Percentiles rank a stretch among this genome's conserved stretches.
These are phyloP conservation scores for Chydorus sphaericus DNA, from an alignment of 2,888 invertebrate genomes.

Conservation along the genomic window DNA sequence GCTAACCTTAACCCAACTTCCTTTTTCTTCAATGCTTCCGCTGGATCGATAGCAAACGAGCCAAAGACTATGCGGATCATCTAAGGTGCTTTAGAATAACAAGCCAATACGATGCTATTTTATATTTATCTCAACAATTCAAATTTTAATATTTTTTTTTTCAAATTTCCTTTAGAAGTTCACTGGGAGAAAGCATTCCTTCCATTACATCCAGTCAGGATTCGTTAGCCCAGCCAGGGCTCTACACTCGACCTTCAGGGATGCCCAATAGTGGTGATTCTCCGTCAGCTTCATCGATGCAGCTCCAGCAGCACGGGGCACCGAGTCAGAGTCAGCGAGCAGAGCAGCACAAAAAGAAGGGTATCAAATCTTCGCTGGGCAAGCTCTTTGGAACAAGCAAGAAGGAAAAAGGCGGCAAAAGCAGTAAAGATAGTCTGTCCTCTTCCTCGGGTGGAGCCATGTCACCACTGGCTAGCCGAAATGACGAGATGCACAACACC, in stretches of 20 bases:
- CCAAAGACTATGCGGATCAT: conserved; percentile 13
- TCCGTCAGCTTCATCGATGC: conserved; percentile 25
- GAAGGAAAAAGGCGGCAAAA: conserved; percentile 68
- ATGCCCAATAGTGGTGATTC: conserved; percentile 11
- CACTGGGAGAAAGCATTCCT: conserved; percentile 29
- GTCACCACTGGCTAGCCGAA: conserved; percentile 8
- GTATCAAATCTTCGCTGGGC: conserved; percentile 90
- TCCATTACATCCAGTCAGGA: conserved; percentile 77
- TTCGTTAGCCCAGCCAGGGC: conserved; percentile 44
- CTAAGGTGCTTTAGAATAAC: conserved; percentile 9
- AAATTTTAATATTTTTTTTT: neutral
- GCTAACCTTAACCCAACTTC: neutral
- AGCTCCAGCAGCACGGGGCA: conserved; percentile 44
- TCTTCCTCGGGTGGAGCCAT: neutral
- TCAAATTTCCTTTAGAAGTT: conserved; percentile 19
- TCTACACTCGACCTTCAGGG: conserved; percentile 16
- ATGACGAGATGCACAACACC: neutral
- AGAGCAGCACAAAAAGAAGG: conserved; percentile 59
- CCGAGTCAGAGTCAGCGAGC: conserved; percentile 48
- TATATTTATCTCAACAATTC: neutral
- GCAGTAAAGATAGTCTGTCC: neutral
- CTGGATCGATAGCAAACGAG: conserved; percentile 9
- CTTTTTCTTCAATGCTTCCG: neutral
- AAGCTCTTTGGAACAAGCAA: conserved; percentile 96
- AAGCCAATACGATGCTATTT: neutral